phyloP scores from a whole-genome alignment of 2,113 vertebrate species.

The Hirundichthys speculiger region DNA sequence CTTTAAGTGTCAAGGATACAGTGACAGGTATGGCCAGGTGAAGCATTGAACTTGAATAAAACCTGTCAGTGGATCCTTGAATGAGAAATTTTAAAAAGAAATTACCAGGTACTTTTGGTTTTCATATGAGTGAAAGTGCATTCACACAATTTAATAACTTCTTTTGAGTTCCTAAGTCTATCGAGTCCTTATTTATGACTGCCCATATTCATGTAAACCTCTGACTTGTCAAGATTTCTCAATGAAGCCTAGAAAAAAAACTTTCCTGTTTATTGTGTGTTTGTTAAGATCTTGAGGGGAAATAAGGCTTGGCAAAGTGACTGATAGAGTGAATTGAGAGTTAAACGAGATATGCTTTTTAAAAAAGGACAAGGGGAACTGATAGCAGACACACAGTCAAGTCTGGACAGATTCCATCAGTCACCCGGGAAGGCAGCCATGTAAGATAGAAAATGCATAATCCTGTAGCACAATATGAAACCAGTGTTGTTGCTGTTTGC shows the following conservation, averaged over 20 bases:
- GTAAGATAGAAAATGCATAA: slow-evolving; percentile 46
- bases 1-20: slow-evolving; percentile 52
- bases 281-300: not conserved
- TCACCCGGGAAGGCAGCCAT: slow-evolving; percentile 27
- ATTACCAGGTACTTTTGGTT: slow-evolving; percentile 5
- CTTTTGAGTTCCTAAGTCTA: slow-evolving; percentile 4
- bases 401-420: slow-evolving; percentile 11
- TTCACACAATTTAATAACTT: slow-evolving; percentile 16
- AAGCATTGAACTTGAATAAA: slow-evolving; percentile 25
- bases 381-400: slow-evolving; percentile 1
- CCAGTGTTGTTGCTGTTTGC: slow-evolving; percentile 54
- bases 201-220: not conserved
- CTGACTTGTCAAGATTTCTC: not conserved
- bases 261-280: slow-evolving; percentile 7
- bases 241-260: not conserved
- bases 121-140: slow-evolving; percentile 8
- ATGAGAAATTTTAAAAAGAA: slow-evolving; percentile 32
- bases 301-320: not conserved
- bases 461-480: slow-evolving; percentile 54
- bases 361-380: not conserved
- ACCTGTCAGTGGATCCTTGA: slow-evolving; percentile 43
- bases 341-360: not conserved
- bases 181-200: not conserved
- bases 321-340: not conserved
- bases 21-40: slow-evolving; percentile 20